A percentile compares a stretch with the other conserved stretches of the same genome.
These are phyloP conservation scores for Icerya purchasi DNA, from an alignment of 2,888 invertebrate genomes.

Conservation along the genomic window DNA sequence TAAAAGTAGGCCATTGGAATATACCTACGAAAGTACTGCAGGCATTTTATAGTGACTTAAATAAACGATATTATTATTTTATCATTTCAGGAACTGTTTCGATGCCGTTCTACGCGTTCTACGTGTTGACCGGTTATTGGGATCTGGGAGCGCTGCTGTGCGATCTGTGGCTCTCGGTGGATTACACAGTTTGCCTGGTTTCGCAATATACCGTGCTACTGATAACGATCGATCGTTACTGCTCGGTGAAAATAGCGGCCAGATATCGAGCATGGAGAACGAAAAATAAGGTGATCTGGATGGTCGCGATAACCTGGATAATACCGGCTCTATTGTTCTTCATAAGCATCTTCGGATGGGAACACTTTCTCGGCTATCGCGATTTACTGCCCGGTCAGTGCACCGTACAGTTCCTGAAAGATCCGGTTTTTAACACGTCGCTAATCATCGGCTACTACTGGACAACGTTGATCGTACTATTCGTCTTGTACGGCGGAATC, in stretches of 20 bases:
- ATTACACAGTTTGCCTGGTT: constrained; percentile 95
- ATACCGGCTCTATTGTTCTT: constrained; percentile 90
- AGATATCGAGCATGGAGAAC: constrained; percentile 93
- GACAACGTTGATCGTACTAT: constrained; percentile 87
- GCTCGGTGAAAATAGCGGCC: constrained; percentile 95
- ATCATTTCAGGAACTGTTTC: constrained; percentile 64
- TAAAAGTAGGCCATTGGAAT: too few relatives aligned
- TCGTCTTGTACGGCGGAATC: constrained; percentile 88
- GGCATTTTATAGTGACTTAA: too few relatives aligned
- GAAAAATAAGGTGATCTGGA: constrained; percentile 75
- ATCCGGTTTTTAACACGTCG: constrained; percentile 91
- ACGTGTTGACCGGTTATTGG: constrained; percentile 92
- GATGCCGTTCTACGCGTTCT: constrained; percentile 96
- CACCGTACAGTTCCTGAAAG: constrained; percentile 90
- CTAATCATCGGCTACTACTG: constrained; percentile 93
- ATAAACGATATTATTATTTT: too few relatives aligned
- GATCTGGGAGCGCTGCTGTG: constrained; percentile 86
- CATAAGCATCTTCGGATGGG: constrained; percentile 97
- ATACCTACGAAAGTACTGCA: too few relatives aligned
- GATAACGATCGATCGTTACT: constrained; percentile 95
- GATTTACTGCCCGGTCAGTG: constrained; percentile 74
- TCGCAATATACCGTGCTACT: constrained; percentile 97
- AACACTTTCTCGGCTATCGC: constrained; percentile 83
- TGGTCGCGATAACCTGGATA: constrained; percentile 92
- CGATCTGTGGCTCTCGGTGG: constrained; percentile 94